Base-by-base conservation (phyloP, 2,113 vertebrate genomes). In the Odocoileus hemionus region DNA sequence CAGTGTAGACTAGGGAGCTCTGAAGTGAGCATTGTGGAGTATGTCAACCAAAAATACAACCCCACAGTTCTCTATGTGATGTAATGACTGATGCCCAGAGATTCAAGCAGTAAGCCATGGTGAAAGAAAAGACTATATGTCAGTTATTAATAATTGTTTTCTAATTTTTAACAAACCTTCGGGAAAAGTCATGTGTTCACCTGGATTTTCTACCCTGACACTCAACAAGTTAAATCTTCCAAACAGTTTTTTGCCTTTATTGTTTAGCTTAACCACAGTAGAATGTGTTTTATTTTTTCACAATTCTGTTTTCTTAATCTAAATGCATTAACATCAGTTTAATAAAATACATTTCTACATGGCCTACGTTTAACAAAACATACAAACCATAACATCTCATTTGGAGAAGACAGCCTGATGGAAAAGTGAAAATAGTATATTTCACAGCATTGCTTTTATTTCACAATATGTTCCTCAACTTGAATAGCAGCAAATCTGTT, bases 311-410 rank as follows among this genome's bases (percentile, higher is more conserved):
- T 15, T 67, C 52, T 36, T 60, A 21, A 39, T 91, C 14, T 94
- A 60, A 74, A 80, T 91, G 28, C 33, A 36, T 78, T 91, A 83
- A 25, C 45, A 78, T 26, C 7, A 91, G 13, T 58, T 93, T 96
- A 84, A 54, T 82, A 45, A 95, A 93, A 80, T 82, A 15, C 23
- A 79, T 89, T 64, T 92, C 33, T 79, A 3, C 3, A 83, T 1
- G 10, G 11, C 14, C 30, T 21, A 1, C 28, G 17, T 85, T 67
- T 45, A 54, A 78, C 26, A 58, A 91, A 78, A 15, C n/a, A 33
- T 78, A 55, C 0, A 11, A 23, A 93, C 30, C 3, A 1, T 47
- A 36, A 47, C 14, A 9, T 74, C 39, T 92, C 21, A 74, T 86
- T 96, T 52, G 52, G 45, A 85, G 60, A 97, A 43, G 39, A 39